phyloP scores from a whole-genome alignment of 1,140 invertebrate species.

The Ceratina australensis region DNA sequence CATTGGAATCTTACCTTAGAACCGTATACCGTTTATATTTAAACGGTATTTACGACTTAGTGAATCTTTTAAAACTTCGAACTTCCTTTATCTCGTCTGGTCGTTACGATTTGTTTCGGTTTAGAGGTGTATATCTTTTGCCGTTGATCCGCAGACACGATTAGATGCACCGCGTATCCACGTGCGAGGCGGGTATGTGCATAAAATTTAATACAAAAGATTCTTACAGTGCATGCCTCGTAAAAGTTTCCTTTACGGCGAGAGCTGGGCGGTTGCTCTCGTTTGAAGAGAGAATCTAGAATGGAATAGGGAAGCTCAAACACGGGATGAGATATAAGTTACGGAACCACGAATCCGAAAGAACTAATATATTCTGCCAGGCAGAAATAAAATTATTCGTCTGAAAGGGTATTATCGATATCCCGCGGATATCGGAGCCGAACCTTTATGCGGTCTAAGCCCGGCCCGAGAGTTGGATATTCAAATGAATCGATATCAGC shows the following conservation, averaged over 20 bases:
- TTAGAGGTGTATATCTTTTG: too few species aligned
- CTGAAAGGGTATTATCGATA: constrained; percentile 60
- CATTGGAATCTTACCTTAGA: too few species aligned
- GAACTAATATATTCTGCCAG: constrained; percentile 62
- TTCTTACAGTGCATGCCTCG: constrained; percentile 50
- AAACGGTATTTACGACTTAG: too few species aligned
- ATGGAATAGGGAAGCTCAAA: constrained; percentile 45
- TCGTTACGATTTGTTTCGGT: too few species aligned
- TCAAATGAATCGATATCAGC: constrained; percentile 65
- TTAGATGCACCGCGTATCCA: not conserved
- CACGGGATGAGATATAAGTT: constrained; percentile 55
- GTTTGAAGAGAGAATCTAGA: constrained; percentile 37
- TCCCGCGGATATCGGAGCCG: constrained; percentile 24
- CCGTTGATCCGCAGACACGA: too few species aligned
- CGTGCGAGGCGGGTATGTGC: constrained; percentile 24
- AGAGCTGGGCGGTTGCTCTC: constrained; percentile 31
- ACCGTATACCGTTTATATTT: too few species aligned
- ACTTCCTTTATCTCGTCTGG: too few species aligned
- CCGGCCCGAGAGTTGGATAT: constrained; percentile 43
- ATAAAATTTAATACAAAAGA: constrained; percentile 60
- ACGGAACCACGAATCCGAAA: constrained; percentile 47
- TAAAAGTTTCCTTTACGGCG: constrained; percentile 63
- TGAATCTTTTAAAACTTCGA: too few species aligned
- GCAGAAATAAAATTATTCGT: constrained; percentile 64
- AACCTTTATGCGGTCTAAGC: not conserved